phyloP scores from a whole-genome alignment of 2,113 vertebrate species.

The Natator depressus region DNA sequence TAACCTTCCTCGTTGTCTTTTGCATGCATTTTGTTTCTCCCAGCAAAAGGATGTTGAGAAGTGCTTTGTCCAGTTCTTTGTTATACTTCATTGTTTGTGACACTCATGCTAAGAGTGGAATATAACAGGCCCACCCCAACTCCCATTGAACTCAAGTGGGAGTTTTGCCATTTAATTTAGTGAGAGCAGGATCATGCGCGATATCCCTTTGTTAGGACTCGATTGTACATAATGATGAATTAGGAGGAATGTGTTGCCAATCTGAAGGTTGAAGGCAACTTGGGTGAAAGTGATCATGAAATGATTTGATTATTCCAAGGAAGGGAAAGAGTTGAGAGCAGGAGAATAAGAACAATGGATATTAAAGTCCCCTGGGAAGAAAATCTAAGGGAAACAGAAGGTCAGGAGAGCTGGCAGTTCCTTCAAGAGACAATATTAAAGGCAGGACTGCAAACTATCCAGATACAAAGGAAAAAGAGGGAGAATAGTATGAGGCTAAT shows the following conservation, averaged over 20 bases:
- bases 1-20: neutral
- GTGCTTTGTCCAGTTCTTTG: neutral
- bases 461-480: neutral
- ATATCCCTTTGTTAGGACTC: neutral
- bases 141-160: neutral
- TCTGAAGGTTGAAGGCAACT: neutral
- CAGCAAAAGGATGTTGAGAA: neutral
- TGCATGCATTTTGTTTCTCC: neutral
- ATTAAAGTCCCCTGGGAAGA: neutral
- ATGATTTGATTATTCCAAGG: neutral
- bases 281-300: neutral
- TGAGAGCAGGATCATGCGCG: neutral
- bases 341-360: neutral
- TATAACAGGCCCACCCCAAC: neutral
- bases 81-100: neutral
- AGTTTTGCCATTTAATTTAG: neutral
- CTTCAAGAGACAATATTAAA: no score
- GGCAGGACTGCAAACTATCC: no score
- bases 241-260: neutral
- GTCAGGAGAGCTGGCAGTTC: no score
- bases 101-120: fast-evolving
- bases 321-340: neutral
- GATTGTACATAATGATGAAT: neutral
- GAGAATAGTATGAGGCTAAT: neutral
- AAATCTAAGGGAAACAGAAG: neutral